Base-by-base conservation (phyloP, 2,113 vertebrate genomes). In the Myotis yumanensis region DNA sequence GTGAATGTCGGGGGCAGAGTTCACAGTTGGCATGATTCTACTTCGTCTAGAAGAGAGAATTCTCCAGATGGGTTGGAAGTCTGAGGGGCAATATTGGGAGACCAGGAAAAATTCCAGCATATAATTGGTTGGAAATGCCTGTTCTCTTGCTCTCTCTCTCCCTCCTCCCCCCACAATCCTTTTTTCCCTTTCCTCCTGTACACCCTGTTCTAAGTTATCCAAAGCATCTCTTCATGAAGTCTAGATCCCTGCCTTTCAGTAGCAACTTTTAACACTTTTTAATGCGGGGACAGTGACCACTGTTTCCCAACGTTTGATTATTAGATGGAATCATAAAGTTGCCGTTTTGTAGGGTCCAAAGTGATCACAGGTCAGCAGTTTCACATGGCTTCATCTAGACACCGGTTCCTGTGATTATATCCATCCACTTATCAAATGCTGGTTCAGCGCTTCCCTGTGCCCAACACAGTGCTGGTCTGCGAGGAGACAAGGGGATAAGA, bases 11-110 rank as follows among this genome's bases (percentile, higher is more conserved):
- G 37, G 66, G 22, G 4, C 71, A 40, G 84, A 69, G 85, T 23
- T 87, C 68, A 59, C 62, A 75, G 75, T 95, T 96, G 94, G 81
- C 73, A 48, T 4, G 73, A 77, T 77, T 14, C 23, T 17, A 32
- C 92, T 91, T 89, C 51, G n/a, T 82, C 51, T 37, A 85, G 76
- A 75, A 87, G 92, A 82, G 75, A 91, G 93, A 96, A 93, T 91
- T 96, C 95, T 95, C 96, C 95, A 96, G 77, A 90, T 96, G 88
- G 59, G 25, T 92, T 96, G 90, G 88, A 95, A 95, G 77, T 43
- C 77, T 69, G 25, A 95, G 30, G 40, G 87, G 62, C 71, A 79
- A 52, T 81, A 93, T 86, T 93, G 54, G 73, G 82, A 95, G 54
- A 75, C 59, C 48, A 92, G 73, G 92, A 51, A 95, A 92, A 64